These are phyloP conservation scores for Parnassius apollo DNA, from an alignment of 2,888 invertebrate species.

Conservation along the genomic window DNA sequence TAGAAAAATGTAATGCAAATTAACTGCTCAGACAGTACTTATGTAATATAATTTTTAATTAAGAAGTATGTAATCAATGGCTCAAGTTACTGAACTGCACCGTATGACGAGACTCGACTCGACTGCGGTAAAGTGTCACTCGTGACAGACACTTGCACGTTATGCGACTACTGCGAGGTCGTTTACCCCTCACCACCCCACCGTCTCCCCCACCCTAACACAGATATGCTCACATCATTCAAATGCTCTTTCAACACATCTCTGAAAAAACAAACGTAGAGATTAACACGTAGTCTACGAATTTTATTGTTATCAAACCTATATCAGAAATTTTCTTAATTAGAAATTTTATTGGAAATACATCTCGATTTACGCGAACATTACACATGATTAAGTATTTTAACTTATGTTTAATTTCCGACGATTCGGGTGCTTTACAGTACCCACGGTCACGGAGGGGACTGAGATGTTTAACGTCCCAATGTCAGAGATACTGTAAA, in stretches of 20 bases:
- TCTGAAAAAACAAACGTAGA: neutral
- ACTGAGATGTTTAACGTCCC: no score
- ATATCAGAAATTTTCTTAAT: no score
- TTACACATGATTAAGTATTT: no score
- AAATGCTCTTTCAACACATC: neutral
- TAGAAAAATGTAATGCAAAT: slow-evolving; percentile 25
- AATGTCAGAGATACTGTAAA: no score
- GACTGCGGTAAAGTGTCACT: slow-evolving; percentile 16
- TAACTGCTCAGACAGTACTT: slow-evolving; percentile 3
- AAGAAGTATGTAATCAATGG: neutral
- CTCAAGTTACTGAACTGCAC: slow-evolving; percentile 9
- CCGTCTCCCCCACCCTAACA: slow-evolving; percentile 29
- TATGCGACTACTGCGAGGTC: slow-evolving; percentile 48
- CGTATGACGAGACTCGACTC: slow-evolving; percentile 2
- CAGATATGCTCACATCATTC: slow-evolving; percentile 11
- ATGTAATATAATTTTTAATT: slow-evolving; percentile 15
- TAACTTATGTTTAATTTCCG: no score
- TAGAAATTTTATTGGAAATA: no score
- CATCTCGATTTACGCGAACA: no score
- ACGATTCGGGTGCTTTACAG: no score
- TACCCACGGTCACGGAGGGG: no score
- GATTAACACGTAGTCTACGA: neutral
- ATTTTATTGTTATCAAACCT: neutral
- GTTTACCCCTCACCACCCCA: slow-evolving; percentile 45
- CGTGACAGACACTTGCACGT: slow-evolving; percentile 39